Conservation (phyloP, 2,113 vertebrate genomes). For the Cairina moschata region DNA sequence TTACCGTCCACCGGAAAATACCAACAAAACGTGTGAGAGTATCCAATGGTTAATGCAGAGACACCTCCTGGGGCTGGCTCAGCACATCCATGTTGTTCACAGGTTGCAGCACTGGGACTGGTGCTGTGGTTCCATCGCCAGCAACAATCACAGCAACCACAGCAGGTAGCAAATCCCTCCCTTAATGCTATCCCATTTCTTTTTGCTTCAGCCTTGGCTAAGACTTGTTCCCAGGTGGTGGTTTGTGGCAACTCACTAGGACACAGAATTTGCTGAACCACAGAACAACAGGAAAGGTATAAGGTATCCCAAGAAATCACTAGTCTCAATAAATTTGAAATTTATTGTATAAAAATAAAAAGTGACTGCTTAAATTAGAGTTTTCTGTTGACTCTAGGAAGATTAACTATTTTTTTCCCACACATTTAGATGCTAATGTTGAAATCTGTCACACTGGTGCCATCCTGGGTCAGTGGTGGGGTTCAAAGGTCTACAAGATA, state of each 20-base stretch:
- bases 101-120: neutral
- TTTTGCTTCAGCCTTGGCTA: neutral
- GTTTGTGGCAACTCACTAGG: neutral
- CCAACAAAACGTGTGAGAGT: neutral
- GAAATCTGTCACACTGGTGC: neutral
- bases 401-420: neutral
- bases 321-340: neutral
- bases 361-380: neutral
- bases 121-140: neutral
- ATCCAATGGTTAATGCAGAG: neutral
- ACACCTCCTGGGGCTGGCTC: neutral
- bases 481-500: neutral
- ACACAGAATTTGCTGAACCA: neutral
- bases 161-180: neutral
- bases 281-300: neutral
- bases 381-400: neutral
- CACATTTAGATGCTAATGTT: neutral
- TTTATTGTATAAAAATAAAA: neutral
- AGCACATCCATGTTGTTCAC: fast-evolving
- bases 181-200: neutral
- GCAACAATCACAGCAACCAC: neutral
- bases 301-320: neutral
- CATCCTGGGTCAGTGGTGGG: neutral
- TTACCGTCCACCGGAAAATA: neutral
- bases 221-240: fast-evolving